Conservation (phyloP, 2,888 invertebrate species). For the Meloe dianella region DNA sequence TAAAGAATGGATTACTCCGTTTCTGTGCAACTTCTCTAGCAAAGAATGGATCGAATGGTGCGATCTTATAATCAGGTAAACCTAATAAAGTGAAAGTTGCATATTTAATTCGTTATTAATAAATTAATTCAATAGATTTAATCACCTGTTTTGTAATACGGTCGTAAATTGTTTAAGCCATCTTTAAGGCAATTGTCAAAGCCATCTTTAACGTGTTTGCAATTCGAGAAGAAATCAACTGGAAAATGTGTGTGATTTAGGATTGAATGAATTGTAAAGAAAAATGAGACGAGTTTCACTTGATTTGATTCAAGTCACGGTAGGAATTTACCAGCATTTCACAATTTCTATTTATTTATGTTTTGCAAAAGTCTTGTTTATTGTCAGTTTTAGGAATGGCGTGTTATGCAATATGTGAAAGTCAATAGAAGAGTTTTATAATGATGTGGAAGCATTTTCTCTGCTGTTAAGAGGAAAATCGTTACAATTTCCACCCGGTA, state of each 20-base stretch:
- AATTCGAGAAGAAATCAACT: constrained; percentile 62
- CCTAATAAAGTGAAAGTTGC: constrained; percentile 60
- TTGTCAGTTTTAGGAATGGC: not conserved
- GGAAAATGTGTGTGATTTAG: constrained; percentile 37
- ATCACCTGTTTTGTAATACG: constrained; percentile 74
- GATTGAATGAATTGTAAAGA: not conserved
- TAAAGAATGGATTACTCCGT: constrained; percentile 68
- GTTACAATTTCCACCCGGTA: not conserved
- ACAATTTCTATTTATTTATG: not conserved
- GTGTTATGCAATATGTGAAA: constrained; percentile 24
- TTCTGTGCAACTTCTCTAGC: constrained; percentile 70
- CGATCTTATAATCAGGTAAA: constrained; percentile 73
- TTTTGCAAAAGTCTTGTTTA: not conserved
- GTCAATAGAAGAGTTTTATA: constrained; percentile 6
- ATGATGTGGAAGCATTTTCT: not conserved
- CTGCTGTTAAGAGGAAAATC: not conserved
- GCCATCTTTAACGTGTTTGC: constrained; percentile 66
- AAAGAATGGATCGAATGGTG: constrained; percentile 80
- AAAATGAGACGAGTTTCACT: not conserved
- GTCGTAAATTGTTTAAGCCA: constrained; percentile 73
- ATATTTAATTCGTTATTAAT: not conserved
- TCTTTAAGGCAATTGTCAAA: constrained; percentile 78
- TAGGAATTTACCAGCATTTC: not conserved
- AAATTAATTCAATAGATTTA: not conserved
- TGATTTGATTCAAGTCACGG: not conserved